These are phyloP conservation scores for Empidonax traillii DNA, from an alignment of 2,113 vertebrate species.

Conservation along the genomic window DNA sequence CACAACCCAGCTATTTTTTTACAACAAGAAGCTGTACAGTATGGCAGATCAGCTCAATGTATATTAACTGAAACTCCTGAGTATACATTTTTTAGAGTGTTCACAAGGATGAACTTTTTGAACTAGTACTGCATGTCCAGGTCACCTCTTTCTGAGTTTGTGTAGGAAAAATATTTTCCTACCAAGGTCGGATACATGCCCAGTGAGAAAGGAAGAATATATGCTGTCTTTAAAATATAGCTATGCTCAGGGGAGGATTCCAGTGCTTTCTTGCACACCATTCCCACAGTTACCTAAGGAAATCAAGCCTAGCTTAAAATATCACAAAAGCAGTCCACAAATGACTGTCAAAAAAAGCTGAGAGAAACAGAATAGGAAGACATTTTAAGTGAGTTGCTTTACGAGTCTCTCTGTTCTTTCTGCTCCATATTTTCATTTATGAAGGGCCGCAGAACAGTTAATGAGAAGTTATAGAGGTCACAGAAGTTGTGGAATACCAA, in stretches of 20 bases:
- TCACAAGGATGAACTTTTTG: not conserved
- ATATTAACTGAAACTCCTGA: not conserved
- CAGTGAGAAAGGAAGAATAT: not conserved
- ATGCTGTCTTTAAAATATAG: not conserved
- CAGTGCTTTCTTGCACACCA: not conserved
- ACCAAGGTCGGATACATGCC: not conserved
- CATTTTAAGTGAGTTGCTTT: not conserved
- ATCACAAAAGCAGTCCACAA: not conserved
- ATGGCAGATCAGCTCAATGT: not conserved
- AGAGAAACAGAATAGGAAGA: not conserved
- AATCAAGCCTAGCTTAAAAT: not conserved
- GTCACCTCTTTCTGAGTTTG: not conserved
- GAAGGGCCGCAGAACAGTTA: not conserved
- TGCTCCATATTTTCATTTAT: not conserved
- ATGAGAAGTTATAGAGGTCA: not conserved
- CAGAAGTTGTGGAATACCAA: not conserved
- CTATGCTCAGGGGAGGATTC: not conserved
- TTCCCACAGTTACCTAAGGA: not conserved
- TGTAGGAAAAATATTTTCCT: not conserved
- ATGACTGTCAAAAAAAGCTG: not conserved
- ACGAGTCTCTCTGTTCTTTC: not conserved
- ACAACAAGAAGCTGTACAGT: not conserved
- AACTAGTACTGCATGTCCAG: not conserved
- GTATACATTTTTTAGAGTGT: not conserved
- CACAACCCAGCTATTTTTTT: not conserved